These are phyloP conservation scores for Botrylloides violaceus DNA, from an alignment of 23 tunicate genomes.

Conservation along the genomic window DNA sequence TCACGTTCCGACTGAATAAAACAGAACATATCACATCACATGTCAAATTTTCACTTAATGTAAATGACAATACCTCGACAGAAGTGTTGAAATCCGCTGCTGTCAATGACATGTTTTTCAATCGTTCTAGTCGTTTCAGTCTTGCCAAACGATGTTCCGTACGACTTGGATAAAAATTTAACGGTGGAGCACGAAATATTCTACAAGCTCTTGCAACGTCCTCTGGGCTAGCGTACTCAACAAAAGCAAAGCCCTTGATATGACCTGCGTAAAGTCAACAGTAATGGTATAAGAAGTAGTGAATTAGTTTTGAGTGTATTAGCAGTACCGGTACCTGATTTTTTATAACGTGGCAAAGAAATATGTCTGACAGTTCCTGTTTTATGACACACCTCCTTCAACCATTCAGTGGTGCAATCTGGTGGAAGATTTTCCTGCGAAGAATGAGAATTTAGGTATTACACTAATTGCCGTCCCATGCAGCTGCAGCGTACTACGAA, in stretches of 20 bases:
- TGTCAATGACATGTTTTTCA: neutral
- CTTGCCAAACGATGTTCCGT: neutral
- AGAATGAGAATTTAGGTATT: no score
- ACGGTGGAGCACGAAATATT: slow-evolving; percentile 48
- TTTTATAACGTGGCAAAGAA: slow-evolving; percentile 44
- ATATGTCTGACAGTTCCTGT: slow-evolving; percentile 45
- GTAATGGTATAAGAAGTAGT: neutral
- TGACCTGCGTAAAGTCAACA: neutral
- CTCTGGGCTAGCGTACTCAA: slow-evolving; percentile 41
- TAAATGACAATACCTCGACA: neutral
- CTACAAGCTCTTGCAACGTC: slow-evolving; percentile 61
- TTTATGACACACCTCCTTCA: slow-evolving; percentile 51
- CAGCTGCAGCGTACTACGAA: no score
- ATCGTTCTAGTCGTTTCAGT: slow-evolving; percentile 8
- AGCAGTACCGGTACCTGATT: neutral
- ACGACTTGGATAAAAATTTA: slow-evolving; percentile 55
- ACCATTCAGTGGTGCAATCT: slow-evolving; percentile 52
- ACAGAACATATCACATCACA: no score
- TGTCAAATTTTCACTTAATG: neutral
- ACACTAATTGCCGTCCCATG: no score
- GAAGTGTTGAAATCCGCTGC: neutral
- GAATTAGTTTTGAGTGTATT: neutral
- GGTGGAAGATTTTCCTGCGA: slow-evolving; percentile 50
- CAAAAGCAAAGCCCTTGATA: slow-evolving; percentile 62
- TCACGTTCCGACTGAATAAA: no score